Evolutionary conservation across 64 coral and sea anemone species (phyloP).

Genomic region (Stichodactyla mertensii): DNA sequence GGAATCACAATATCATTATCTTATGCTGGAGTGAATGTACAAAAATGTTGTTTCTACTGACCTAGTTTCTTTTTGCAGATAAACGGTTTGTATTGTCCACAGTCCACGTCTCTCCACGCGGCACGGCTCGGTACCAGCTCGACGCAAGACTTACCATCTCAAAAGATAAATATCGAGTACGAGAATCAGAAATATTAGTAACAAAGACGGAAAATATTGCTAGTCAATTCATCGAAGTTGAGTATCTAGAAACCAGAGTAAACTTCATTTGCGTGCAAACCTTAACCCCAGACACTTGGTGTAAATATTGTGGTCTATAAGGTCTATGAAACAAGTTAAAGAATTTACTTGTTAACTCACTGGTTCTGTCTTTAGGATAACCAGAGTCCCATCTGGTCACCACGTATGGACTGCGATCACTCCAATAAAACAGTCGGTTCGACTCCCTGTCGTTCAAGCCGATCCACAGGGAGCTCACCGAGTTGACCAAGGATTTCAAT

Average conservation of each 20-base stretch:
- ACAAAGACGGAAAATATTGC: no score
- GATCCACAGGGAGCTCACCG: conserved; percentile 63
- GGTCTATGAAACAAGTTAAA: no score
- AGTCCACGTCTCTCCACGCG: conserved; percentile 71
- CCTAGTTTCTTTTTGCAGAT: conserved; percentile 82
- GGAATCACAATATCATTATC: no score
- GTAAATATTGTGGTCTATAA: no score
- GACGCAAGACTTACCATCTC: conserved; percentile 77
- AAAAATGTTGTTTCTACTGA: background rate
- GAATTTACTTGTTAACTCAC: conserved; percentile 13
- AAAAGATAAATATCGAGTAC: background rate
- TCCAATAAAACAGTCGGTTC: conserved; percentile 66
- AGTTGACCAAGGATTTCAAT: conserved; percentile 59
- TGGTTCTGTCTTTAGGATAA: conserved; percentile 54
- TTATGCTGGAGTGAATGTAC: background rate
- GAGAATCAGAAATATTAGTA: no score
- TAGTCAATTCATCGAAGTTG: no score
- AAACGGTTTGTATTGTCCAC: conserved; percentile 72
- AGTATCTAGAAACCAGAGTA: no score
- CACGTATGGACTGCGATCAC: conserved; percentile 62
- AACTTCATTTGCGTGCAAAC: no score
- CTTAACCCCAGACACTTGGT: no score
- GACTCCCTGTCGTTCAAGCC: conserved; percentile 73
- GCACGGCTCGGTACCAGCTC: conserved; percentile 47
- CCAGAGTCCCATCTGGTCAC: conserved; percentile 72